A percentile compares a stretch with the other conserved stretches of the same genome.
phyloP scores from a whole-genome alignment of 2,888 invertebrate species.

The Temnothorax ravouxi region DNA sequence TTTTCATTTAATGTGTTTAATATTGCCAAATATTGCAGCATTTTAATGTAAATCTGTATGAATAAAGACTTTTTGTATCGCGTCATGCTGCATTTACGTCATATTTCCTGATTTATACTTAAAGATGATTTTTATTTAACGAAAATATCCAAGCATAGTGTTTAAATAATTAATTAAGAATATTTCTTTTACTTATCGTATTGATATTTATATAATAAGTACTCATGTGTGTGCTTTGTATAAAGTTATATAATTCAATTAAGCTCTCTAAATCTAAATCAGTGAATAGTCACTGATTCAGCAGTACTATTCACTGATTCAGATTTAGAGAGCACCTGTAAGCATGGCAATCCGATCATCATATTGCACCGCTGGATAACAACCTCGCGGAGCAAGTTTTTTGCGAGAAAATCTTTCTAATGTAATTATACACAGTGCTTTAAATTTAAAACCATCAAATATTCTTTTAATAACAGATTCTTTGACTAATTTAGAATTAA shows the following conservation, averaged over 20 bases:
- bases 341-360: background rate
- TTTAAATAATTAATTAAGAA: slow-evolving; percentile 9
- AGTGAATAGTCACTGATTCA: no score
- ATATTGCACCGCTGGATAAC: background rate
- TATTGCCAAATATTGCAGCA: background rate
- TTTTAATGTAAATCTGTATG: background rate
- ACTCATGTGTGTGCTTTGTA: background rate
- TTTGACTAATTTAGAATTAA: background rate
- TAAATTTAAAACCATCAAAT: background rate
- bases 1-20: background rate
- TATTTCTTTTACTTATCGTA: background rate
- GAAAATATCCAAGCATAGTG: background rate
- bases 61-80: background rate
- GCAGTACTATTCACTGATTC: no score
- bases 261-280: background rate
- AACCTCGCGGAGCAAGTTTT: background rate
- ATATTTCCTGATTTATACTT: background rate
- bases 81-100: background rate
- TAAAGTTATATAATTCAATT: background rate
- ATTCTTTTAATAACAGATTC: background rate
- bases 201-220: background rate
- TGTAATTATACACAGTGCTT: background rate
- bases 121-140: background rate
- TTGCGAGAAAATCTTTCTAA: background rate
- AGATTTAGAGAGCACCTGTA: background rate